phyloP scores from a whole-genome alignment of 2,113 vertebrate genomes.

The Arizona elegans region DNA sequence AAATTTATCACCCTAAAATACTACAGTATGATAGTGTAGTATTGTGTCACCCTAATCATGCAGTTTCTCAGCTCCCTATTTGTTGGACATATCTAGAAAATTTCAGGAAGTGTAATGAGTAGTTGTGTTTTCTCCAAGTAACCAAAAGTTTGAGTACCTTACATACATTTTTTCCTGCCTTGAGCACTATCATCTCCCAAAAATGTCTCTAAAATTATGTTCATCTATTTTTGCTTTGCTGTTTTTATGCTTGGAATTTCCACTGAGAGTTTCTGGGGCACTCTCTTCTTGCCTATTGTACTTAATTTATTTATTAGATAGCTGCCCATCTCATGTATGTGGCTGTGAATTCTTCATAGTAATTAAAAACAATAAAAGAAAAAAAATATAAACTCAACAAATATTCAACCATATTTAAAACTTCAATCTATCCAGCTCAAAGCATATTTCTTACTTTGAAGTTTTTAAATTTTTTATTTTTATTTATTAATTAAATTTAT shows the following conservation, averaged over 20 bases:
- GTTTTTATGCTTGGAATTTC: neutral
- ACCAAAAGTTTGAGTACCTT: neutral
- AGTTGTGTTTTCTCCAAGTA: neutral
- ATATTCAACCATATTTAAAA: neutral
- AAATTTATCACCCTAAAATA: neutral
- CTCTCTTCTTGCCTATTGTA: neutral
- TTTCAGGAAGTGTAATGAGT: neutral
- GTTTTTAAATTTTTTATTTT: neutral
- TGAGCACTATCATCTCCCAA: neutral
- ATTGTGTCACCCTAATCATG: neutral
- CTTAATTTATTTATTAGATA: neutral
- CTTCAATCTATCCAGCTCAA: neutral
- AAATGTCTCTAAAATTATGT: neutral
- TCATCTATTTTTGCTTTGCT: neutral
- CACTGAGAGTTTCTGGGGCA: neutral
- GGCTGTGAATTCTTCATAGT: neutral
- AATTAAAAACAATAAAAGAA: neutral
- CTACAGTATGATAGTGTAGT: neutral
- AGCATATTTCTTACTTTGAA: neutral
- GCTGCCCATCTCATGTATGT: neutral
- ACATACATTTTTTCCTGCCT: neutral
- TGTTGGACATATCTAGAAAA: neutral
- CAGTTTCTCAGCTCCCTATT: neutral
- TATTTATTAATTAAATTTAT: no score
- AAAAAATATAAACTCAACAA: neutral